A percentile compares a stretch with the other conserved stretches of the same genome.
These are phyloP conservation scores for Thalassarche chlororhynchos DNA, from an alignment of 2,113 vertebrate genomes.

Conservation along the genomic window DNA sequence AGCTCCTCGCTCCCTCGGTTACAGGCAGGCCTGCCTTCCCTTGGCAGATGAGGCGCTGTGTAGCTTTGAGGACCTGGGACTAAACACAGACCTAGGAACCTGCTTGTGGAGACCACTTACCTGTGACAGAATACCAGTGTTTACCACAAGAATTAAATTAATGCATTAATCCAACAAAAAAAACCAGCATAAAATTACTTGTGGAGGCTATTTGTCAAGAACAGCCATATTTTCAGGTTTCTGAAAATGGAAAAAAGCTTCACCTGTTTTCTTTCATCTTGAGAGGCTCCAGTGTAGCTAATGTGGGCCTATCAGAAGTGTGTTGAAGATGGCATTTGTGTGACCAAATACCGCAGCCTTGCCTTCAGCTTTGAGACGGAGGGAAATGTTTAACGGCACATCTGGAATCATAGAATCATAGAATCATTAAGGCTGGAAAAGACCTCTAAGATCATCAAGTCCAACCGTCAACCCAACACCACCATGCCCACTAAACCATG, in stretches of 20 bases:
- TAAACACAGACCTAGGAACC: not conserved
- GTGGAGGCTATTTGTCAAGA: not conserved
- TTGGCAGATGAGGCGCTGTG: not conserved
- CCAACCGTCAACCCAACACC: too few relatives aligned
- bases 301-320: not conserved
- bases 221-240: not conserved
- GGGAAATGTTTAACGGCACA: not conserved
- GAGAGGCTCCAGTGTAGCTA: not conserved
- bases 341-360: not conserved
- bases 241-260: not conserved
- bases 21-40: not conserved
- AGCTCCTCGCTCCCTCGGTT: fast-evolving
- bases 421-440: too few relatives aligned
- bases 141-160: not conserved
- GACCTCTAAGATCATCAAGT: too few relatives aligned
- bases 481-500: too few relatives aligned
- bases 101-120: not conserved
- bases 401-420: not conserved
- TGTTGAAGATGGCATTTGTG: not conserved
- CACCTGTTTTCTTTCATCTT: not conserved
- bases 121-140: not conserved
- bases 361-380: not conserved
- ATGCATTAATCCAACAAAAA: not conserved
- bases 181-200: not conserved
- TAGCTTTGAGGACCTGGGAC: not conserved